phyloP scores from a whole-genome alignment of 2,113 vertebrate species.

The Columba janthina region DNA sequence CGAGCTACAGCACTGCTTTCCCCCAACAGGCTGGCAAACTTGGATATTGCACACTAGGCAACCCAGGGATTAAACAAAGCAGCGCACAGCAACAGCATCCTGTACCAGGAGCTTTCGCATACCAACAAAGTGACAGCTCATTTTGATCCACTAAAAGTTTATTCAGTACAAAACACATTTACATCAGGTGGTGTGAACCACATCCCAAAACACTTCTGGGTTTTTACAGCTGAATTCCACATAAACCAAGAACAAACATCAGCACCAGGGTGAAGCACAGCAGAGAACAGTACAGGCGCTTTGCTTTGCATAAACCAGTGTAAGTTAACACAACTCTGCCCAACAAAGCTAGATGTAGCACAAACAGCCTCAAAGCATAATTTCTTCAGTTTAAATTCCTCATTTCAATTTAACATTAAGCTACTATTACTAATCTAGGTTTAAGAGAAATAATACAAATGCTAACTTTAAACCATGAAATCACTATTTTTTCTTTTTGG shows the following conservation, averaged over 20 bases:
- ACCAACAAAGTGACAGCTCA: rapidly evolving
- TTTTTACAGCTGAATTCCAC: not conserved
- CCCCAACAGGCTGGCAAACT: rapidly evolving
- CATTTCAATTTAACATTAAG: not conserved
- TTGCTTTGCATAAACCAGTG: rapidly evolving
- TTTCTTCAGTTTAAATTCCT: not conserved
- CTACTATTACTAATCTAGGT: not conserved
- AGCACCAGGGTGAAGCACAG: not conserved
- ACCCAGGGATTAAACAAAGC: too few species aligned
- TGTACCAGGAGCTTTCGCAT: rapidly evolving
- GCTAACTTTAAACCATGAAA: not conserved
- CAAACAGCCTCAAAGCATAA: not conserved
- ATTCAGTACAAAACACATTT: not conserved
- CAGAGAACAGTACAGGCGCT: too few species aligned
- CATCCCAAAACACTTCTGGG: rapidly evolving
- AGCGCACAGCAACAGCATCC: too few species aligned
- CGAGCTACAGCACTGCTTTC: too few species aligned
- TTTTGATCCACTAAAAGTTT: not conserved
- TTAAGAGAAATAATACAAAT: not conserved
- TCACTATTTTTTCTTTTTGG: not conserved
- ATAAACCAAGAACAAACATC: rapidly evolving
- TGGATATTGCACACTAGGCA: rapidly evolving
- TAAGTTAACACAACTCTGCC: not conserved
- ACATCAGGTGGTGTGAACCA: not conserved
- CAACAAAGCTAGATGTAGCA: rapidly evolving